Evolutionary conservation across 2,888 invertebrate species (phyloP).

Genomic region (Dolomedes plantarius): DNA sequence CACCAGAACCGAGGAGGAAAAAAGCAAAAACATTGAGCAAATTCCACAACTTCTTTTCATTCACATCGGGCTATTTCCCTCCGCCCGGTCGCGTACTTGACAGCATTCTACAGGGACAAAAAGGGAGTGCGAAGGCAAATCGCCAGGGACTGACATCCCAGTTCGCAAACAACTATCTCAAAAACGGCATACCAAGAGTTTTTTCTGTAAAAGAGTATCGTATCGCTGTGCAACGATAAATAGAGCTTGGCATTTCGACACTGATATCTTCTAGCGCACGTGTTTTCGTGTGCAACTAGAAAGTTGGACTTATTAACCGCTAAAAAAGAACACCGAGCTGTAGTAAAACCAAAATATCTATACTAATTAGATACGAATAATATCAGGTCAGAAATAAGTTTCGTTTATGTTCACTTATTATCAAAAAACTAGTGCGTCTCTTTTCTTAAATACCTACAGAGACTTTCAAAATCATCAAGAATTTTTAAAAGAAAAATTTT

Average conservation of each 20-base stretch:
- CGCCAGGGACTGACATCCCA: slow-evolving; percentile 40
- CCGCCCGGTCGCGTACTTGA: slow-evolving; percentile 38
- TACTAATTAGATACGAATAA: too few relatives aligned
- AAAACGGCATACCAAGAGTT: slow-evolving; percentile 29
- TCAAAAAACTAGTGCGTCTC: too few relatives aligned
- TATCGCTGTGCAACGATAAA: slow-evolving; percentile 21
- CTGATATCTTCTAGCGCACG: too few relatives aligned
- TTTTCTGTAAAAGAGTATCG: slow-evolving; percentile 33
- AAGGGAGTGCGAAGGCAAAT: slow-evolving; percentile 46
- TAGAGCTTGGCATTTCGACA: slow-evolving; percentile 25
- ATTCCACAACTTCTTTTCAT: slow-evolving; percentile 27
- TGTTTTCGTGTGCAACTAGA: too few relatives aligned
- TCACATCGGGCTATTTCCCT: slow-evolving; percentile 36
- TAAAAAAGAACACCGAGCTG: too few relatives aligned
- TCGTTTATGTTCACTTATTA: too few relatives aligned
- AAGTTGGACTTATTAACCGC: too few relatives aligned
- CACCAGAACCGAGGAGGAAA: slow-evolving; percentile 20
- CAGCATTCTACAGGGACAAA: slow-evolving; percentile 55
- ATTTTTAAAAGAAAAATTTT: too few relatives aligned
- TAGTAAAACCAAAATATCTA: too few relatives aligned
- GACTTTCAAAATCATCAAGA: too few relatives aligned
- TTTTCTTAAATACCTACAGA: too few relatives aligned
- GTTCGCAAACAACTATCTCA: slow-evolving; percentile 61
- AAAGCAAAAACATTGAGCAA: not conserved
- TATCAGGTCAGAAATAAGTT: too few relatives aligned